Base-by-base conservation (phyloP, 2,113 vertebrate species). In the Hypomesus transpacificus region DNA sequence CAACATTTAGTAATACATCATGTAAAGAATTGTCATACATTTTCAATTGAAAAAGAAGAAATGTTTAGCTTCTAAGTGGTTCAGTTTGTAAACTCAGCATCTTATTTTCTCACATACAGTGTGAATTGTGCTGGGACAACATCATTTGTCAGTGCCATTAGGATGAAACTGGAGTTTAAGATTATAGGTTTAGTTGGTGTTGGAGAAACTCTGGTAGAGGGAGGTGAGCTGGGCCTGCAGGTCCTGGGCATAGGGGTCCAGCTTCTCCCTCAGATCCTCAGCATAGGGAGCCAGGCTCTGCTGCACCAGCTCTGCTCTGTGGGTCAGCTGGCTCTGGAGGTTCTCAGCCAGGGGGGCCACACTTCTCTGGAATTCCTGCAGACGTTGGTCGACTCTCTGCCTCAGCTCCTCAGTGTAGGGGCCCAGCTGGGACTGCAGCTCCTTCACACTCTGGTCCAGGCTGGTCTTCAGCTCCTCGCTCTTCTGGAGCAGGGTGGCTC, bases 331-430 rank as follows among this genome's bases (percentile, higher is more conserved):
- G 21, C 14, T 50, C 76, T 91, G 86, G n/a, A 92, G 74, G 58
- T 73, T 78, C 22, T 87, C 84, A 3, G 87, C 68, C 74, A 92
- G 18, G 3, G 91, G 91, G 0, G 65, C 62, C 65, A 92, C 50
- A 0, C 22, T 85, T 58, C 86, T 76, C 82, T 88, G 84, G 82
- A 93, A 91, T 21, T 88, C 81, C 76, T 85, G 59, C 63, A 89
- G 68, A 20, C 78, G 87, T 56, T 82, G 69, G 53, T 89, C 81
- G 5, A 91, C 85, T 69, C 82, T 90, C 80, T 71, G 34, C 61
- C 69, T 87, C 75, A 91, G 62, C 21, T 87, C 86, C 1, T 80
- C 79, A 0, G 82, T 80, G 79, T 86, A 88, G 3, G 87, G 87
- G 1, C 73, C 86, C 77, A 92, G 8, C 69, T 86, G 84, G 66